Evolutionary conservation across 2,888 invertebrate genomes (phyloP), one percentile per base, ranked within the genome.

Genomic region (Calameuta pallipes): DNA sequence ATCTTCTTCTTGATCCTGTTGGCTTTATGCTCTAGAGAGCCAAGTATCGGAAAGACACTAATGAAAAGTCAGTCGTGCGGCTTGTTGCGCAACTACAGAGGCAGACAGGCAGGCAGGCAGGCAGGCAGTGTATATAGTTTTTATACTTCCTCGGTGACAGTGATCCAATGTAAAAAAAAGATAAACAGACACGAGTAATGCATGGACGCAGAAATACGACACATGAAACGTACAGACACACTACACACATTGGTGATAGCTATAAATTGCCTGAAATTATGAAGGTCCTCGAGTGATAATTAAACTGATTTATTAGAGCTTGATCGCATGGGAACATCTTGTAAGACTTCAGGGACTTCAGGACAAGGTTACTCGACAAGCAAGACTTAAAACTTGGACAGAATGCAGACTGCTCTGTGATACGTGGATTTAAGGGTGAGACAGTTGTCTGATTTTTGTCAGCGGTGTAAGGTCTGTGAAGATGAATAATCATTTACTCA

Each of bases 91-190:
- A 84, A 85, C 79, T 83, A 81, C 30, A 15, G 35, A 78, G 69
- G 83, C 78, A 83, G 83, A 81, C 83, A 85, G 83, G 85, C 85
- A 84, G 80, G 31, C 31, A 33, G 31, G 83, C 78, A 83, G 83
- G 81, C 83, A 85, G 83, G 85, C 85, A 84, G 80, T 90, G 88
- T 90, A 90, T 83, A 90, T 90, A 90, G 88, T 89, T 90, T 89
- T 89, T 89, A 89, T 89, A 89, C 89, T 87, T 84, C 82, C 81
- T 85, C 84, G 83, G 86, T 86, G 87, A 84, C 81, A 84, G 80
- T 82, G 81, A 83, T 83, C 79, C 81, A 85, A 82, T 88, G 86
- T 86, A 81, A 79, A 86, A 33, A 33, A 3, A 84, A 85, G 82
- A 76, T 81, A 80, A 80, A 31, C 70, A 70, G 41, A 41, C 41